These are phyloP conservation scores for Lasioglossum pauxillum DNA, from an alignment of 2,888 invertebrate genomes.

Conservation along the genomic window DNA sequence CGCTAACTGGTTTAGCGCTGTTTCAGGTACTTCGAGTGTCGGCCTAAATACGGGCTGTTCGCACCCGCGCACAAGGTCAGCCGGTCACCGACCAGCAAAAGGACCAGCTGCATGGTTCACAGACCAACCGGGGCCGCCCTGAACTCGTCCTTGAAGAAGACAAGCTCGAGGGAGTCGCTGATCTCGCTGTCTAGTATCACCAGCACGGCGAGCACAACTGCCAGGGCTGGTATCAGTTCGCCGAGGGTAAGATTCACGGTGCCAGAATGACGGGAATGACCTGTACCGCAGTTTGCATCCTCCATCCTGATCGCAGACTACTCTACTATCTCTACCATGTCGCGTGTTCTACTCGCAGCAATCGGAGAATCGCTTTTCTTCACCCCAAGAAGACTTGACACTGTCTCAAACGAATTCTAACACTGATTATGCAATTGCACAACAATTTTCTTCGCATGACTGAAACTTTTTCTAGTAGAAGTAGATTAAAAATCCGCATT, in stretches of 20 bases:
- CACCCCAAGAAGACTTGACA: neutral
- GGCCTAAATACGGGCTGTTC: slow-evolving; percentile 95
- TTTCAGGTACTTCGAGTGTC: slow-evolving; percentile 96
- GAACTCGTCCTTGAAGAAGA: slow-evolving; percentile 87
- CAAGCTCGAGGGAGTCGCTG: slow-evolving; percentile 94
- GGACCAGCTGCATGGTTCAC: slow-evolving; percentile 88
- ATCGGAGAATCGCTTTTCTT: slow-evolving; percentile 14
- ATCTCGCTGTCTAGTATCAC: slow-evolving; percentile 85
- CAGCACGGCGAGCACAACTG: slow-evolving; percentile 84
- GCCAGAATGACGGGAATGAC: slow-evolving; percentile 74
- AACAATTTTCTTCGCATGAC: neutral
- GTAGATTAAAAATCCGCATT: neutral
- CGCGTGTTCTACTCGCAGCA: neutral
- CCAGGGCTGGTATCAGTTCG: slow-evolving; percentile 84
- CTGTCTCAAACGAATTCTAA: neutral
- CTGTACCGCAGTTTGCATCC: slow-evolving; percentile 51
- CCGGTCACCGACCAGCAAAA: slow-evolving; percentile 91
- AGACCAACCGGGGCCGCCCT: slow-evolving; percentile 87
- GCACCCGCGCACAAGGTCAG: slow-evolving; percentile 96
- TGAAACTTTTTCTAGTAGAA: neutral
- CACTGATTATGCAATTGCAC: neutral
- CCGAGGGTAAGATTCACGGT: slow-evolving; percentile 90
- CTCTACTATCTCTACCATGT: slow-evolving; percentile 27
- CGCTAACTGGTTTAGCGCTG: slow-evolving; percentile 44
- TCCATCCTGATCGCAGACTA: slow-evolving; percentile 46